Conservation (phyloP, 2,797 vertebrate species). For the Sandelia bainsii region DNA sequence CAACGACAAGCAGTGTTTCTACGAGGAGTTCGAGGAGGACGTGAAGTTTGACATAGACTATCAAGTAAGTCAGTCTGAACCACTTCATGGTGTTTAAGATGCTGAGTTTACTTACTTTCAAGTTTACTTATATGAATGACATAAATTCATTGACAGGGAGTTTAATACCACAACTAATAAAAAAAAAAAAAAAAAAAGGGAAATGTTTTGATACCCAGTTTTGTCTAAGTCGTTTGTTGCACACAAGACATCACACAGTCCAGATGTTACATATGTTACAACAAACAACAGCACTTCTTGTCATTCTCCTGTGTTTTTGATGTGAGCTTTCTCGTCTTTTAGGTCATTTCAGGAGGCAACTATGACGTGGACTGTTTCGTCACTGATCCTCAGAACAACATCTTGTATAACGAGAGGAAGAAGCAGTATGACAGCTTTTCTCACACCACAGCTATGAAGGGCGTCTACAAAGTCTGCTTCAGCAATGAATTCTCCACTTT, state of each 20-base stretch:
- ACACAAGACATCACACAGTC: too few relatives aligned
- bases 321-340: neutral
- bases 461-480: conserved; percentile 91
- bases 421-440: conserved; percentile 92
- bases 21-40: conserved; percentile 81
- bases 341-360: conserved; percentile 94
- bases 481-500: conserved; percentile 95
- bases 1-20: conserved; percentile 86
- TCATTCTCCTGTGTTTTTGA: neutral
- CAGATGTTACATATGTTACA: conserved; percentile 15
- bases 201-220: neutral
- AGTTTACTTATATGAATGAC: neutral
- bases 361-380: conserved; percentile 93
- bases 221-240: neutral
- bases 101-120: neutral
- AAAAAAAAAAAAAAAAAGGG: neutral
- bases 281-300: too few relatives aligned
- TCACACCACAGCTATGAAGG: conserved; percentile 81
- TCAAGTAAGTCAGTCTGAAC: conserved; percentile 74
- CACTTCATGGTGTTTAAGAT: neutral
- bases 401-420: conserved; percentile 89
- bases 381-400: conserved; percentile 84
- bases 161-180: neutral
- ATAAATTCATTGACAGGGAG: neutral
- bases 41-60: conserved; percentile 84